Percentiles rank a stretch among this genome's conserved stretches.
Evolutionary conservation across 2,888 invertebrate genomes (phyloP).

Genomic region (Anoplius nigerrimus): DNA sequence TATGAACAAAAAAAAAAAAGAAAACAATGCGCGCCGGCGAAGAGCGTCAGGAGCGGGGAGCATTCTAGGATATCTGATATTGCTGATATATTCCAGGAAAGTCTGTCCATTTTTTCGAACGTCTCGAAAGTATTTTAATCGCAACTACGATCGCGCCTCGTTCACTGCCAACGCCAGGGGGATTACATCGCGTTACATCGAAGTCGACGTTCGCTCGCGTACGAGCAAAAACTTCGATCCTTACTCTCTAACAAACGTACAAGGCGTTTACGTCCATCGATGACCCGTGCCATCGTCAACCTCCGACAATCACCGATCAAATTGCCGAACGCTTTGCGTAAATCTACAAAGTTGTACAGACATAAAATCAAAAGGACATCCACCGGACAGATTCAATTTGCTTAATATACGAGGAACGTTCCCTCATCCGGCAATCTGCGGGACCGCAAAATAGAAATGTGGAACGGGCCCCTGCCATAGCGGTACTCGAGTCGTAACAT

Average conservation of each 20-base stretch:
- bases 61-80: slow-evolving; percentile 53
- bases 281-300: no score
- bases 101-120: slow-evolving; percentile 64
- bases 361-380: no score
- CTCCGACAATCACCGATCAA: no score
- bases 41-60: slow-evolving; percentile 26
- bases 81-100: slow-evolving; percentile 56
- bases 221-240: neutral
- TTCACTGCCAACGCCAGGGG: slow-evolving; percentile 48
- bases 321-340: no score
- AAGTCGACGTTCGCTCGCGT: neutral
- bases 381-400: no score
- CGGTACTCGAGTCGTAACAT: no score
- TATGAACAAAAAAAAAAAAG: no score
- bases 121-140: slow-evolving; percentile 65
- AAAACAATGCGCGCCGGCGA: slow-evolving; percentile 36
- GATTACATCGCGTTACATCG: slow-evolving; percentile 25
- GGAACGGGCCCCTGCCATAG: no score
- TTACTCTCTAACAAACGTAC: neutral
- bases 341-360: no score
- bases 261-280: neutral
- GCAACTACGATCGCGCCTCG: slow-evolving; percentile 48
- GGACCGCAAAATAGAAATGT: no score
- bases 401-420: no score
- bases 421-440: no score